Base-by-base conservation (phyloP, 2,888 invertebrate species). In the Archips xylosteana region DNA sequence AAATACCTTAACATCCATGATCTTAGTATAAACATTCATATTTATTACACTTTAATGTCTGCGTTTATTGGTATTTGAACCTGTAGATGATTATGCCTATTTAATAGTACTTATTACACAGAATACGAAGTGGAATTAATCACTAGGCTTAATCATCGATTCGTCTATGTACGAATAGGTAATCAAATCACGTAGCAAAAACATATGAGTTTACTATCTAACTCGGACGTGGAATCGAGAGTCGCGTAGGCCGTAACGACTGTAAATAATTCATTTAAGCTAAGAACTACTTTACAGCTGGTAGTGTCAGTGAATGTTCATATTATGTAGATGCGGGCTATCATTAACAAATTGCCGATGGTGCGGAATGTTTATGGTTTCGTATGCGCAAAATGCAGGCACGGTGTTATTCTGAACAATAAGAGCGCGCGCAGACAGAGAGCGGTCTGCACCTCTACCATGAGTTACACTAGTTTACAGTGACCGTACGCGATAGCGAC, bases 341-440 rank as follows among this genome's bases (percentile, higher is more conserved):
- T 89, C 89, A 91, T 91, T 90, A 90, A 91, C 91, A 91, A 92
- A 92, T 92, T 91, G 90, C 88, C 85, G 81, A 83, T 82, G 85
- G 82, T 81, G 78, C 76, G 78, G 80, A 79, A 81, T 80, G 80
- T 85, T 87, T 87, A 86, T 84, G 80, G 80, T 78, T 75, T 75
- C 77, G 77, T 71, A 57, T 70, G 68, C 72, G 72, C 76, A 67
- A 74, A 74, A 71, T 64, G 75, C 70, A 75, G 77, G 12, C 77
- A 34, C 74, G 62, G 79, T 71, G 76, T 64, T 83, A 82, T 82
- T 83, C 82, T 82, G 79, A 57, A 34, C 15, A 36, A 51, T 57
- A n/a, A n/a, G n/a, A n/a, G n/a, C n/a, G n/a, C n/a, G n/a, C n/a
- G n/a, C n/a, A n/a, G n/a, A n/a, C n/a, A n/a, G n/a, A n/a, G n/a